phyloP scores from a whole-genome alignment of 2,113 vertebrate genomes.

The Cygnus buccinator region DNA sequence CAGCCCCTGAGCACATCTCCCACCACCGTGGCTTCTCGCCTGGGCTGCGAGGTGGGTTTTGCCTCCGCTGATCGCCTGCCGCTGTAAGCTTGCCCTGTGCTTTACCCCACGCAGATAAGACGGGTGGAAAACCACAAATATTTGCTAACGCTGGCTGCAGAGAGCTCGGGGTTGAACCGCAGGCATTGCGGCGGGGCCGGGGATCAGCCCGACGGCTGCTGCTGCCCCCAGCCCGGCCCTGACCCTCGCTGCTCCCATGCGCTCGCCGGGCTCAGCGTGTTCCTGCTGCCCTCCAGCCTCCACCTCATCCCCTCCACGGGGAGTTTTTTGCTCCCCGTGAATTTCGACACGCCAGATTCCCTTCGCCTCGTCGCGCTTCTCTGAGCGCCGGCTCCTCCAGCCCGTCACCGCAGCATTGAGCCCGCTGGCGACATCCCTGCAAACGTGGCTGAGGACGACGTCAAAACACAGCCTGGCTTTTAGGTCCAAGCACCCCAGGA shows the following conservation, averaged over 20 bases:
- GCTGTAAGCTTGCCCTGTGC: neutral
- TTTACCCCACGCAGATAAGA: neutral
- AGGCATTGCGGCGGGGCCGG: neutral
- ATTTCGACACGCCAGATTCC: accelerated
- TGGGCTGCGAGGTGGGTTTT: neutral
- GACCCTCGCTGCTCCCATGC: neutral
- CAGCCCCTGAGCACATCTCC: accelerated
- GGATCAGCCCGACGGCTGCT: neutral
- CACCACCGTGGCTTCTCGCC: neutral
- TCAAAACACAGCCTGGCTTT: neutral
- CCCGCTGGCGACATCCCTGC: neutral
- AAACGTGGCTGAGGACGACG: neutral
- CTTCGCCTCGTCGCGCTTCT: neutral
- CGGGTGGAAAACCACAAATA: neutral
- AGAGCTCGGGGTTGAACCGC: neutral
- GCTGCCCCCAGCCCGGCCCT: neutral
- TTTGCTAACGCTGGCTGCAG: neutral
- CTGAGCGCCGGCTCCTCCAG: neutral
- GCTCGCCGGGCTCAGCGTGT: neutral
- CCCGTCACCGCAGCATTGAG: neutral
- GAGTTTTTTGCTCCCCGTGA: neutral
- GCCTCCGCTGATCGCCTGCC: accelerated
- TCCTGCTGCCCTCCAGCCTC: neutral
- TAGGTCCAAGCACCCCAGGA: neutral
- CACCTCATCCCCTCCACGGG: neutral